These are phyloP conservation scores for Calypte anna DNA, from an alignment of 2,113 vertebrate genomes.

Conservation along the genomic window DNA sequence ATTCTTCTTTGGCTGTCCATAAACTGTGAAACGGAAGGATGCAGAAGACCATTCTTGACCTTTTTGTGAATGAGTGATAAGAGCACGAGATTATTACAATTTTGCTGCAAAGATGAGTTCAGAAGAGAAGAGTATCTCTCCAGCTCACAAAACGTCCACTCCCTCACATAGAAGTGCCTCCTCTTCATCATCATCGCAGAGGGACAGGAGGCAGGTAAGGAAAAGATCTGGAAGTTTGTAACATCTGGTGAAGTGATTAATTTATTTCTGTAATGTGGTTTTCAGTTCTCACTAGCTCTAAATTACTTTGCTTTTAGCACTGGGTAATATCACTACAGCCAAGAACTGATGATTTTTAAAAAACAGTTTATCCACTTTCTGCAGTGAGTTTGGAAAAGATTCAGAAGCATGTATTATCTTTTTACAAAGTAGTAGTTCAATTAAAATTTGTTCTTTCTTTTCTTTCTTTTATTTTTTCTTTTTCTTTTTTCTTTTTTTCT, in stretches of 20 bases:
- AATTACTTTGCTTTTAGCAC: background rate
- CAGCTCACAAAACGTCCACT: constrained; percentile 88
- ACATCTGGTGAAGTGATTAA: background rate
- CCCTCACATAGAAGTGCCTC: constrained; percentile 95
- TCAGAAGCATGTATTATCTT: background rate
- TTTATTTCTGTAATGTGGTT: background rate
- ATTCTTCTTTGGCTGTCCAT: constrained; percentile 12
- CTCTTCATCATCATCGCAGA: constrained; percentile 90
- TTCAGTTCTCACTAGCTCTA: background rate
- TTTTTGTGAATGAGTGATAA: constrained; percentile 56
- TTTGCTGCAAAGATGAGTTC: constrained; percentile 87
- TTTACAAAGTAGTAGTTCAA: background rate
- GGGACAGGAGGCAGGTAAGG: constrained; percentile 94
- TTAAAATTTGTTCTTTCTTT: background rate
- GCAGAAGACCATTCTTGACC: constrained; percentile 5
- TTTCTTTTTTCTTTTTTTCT: too few species aligned
- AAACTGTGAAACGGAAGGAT: constrained; percentile 69
- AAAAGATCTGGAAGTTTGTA: background rate
- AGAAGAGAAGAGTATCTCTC: constrained; percentile 88
- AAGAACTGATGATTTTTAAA: background rate
- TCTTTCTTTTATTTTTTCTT: too few species aligned
- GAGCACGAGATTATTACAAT: constrained; percentile 65
- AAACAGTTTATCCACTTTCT: background rate
- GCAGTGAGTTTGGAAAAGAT: background rate
- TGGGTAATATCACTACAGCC: background rate